Evolutionary conservation across 2,797 vertebrate species (phyloP).

Genomic region (Lagodon rhomboides): DNA sequence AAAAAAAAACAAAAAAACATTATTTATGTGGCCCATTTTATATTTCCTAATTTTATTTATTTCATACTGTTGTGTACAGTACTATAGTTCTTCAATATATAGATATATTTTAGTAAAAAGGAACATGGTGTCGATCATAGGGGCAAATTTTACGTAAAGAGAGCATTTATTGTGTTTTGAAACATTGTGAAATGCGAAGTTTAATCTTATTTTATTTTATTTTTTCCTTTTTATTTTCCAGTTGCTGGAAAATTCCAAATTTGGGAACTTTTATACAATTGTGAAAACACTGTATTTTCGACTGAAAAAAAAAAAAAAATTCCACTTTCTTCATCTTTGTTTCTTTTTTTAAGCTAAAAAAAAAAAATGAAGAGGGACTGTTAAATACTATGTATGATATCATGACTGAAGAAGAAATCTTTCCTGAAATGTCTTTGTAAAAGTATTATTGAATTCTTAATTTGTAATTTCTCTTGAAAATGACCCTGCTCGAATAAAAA

Average conservation of each 20-base stretch:
- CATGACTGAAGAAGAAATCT: conserved; percentile 97
- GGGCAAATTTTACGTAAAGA: conserved; percentile 99
- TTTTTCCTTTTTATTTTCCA: conserved; percentile 93
- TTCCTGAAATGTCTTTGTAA: conserved; percentile 99
- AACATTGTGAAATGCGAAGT: conserved; percentile 99
- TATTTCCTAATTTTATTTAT: conserved; percentile 99
- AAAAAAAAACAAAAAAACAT: conserved; percentile 83
- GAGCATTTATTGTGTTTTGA: conserved; percentile 99
- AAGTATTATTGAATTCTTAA: conserved; percentile 99
- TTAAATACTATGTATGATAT: conserved; percentile 99
- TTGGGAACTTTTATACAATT: conserved; percentile 99
- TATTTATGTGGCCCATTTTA: conserved; percentile 99
- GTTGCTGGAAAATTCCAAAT: conserved; percentile 99
- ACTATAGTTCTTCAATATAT: conserved; percentile 99
- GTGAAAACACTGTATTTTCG: conserved; percentile 99
- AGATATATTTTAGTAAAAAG: conserved; percentile 99
- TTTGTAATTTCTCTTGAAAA: conserved; percentile 99
- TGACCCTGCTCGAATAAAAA: conserved; percentile 99
- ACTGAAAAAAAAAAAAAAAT: conserved; percentile 97
- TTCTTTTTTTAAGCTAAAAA: conserved; percentile 94
- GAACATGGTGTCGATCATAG: conserved; percentile 99
- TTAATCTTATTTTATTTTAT: conserved; percentile 97
- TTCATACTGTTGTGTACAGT: conserved; percentile 99
- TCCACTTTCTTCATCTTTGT: conserved; percentile 99
- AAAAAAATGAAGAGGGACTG: conserved; percentile 96